Evolutionary conservation across 2,797 vertebrate species (phyloP).

Genomic region (Syngnathus rostellatus): DNA sequence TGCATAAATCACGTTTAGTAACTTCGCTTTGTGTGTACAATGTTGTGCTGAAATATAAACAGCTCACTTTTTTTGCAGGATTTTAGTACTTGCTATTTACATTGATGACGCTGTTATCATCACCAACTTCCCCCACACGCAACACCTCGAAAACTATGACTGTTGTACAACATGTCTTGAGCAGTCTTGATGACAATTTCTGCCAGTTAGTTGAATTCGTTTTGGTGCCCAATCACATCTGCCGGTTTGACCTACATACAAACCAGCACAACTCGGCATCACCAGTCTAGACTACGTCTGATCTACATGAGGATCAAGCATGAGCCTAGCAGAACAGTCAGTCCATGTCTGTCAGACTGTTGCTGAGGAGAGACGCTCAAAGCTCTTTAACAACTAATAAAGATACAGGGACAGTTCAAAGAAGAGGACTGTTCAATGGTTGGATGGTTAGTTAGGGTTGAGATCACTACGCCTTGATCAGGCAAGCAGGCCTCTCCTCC

Average conservation of each 20-base stretch:
- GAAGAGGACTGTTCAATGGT: background rate
- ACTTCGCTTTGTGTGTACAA: no score
- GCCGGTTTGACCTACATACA: background rate
- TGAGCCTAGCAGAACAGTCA: background rate
- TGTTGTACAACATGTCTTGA: background rate
- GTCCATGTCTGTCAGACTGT: background rate
- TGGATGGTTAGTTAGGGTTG: no score
- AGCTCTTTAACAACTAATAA: background rate
- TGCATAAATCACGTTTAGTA: no score
- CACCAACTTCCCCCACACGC: background rate
- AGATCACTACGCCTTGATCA: no score
- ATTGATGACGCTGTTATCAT: background rate
- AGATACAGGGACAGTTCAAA: background rate
- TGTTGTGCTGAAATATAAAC: no score
- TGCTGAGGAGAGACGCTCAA: background rate
- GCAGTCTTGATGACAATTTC: background rate
- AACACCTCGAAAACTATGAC: background rate
- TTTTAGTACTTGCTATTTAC: background rate
- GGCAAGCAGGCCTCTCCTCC: no score
- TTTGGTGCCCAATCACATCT: background rate
- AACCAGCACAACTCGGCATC: background rate
- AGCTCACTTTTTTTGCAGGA: no score
- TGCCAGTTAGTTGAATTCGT: background rate
- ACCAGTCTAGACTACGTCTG: background rate
- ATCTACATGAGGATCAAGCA: background rate